phyloP scores from a whole-genome alignment of 2,888 invertebrate species.

The Apotomis betuletana region DNA sequence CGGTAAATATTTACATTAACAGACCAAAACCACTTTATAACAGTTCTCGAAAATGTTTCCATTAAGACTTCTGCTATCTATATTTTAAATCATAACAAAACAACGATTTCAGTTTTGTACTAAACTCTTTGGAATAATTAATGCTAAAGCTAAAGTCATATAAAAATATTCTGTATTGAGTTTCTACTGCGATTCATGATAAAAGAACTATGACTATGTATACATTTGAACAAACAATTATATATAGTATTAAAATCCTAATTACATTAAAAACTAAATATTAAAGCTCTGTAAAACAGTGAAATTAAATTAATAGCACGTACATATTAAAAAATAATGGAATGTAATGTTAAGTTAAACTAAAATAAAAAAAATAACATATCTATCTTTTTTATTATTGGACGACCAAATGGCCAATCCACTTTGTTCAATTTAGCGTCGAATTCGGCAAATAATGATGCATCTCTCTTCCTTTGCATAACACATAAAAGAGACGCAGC shows the following conservation, averaged over 20 bases:
- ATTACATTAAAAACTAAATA: no score
- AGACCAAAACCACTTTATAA: not conserved
- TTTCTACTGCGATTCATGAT: not conserved
- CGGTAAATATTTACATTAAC: not conserved
- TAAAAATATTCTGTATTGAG: constrained; percentile 24
- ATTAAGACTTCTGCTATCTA: constrained; percentile 5
- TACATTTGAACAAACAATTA: no score
- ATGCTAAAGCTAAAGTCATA: constrained; percentile 22
- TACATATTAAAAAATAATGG: not conserved
- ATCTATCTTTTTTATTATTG: no score
- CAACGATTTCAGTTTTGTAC: constrained; percentile 49
- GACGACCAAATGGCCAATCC: no score
- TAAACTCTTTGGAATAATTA: constrained; percentile 49
- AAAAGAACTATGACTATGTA: not conserved
- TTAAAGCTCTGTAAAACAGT: constrained; percentile 19
- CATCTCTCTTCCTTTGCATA: no score
- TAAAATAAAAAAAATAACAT: not conserved
- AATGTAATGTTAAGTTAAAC: constrained; percentile 18
- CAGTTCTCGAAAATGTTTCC: not conserved
- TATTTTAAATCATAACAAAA: constrained; percentile 7
- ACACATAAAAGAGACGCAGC: no score
- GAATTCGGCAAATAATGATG: no score
- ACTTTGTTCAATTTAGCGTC: no score
- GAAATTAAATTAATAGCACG: constrained; percentile 12
- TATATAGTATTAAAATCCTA: no score